Evolutionary conservation across 2,113 vertebrate species (phyloP).

Genomic region (Oncorhynchus kisutch): DNA sequence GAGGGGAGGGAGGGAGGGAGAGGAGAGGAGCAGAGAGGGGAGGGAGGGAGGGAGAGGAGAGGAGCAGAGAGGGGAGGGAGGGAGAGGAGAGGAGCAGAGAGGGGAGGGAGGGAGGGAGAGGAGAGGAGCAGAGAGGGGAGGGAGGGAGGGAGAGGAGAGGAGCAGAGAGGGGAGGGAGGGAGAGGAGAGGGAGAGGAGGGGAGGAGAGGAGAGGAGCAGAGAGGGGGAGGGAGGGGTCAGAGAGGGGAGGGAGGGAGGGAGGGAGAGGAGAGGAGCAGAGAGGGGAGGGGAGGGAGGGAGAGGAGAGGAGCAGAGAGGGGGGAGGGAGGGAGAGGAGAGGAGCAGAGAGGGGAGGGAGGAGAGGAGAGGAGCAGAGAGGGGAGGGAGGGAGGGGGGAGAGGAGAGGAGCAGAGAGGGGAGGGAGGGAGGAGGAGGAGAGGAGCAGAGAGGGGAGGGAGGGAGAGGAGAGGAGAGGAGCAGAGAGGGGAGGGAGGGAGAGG

Average conservation of each 20-base stretch:
- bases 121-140: background rate
- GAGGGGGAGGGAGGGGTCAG: conserved; percentile 8
- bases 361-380: background rate
- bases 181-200: conserved; percentile 1
- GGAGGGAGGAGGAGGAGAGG: no score
- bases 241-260: conserved; percentile 3
- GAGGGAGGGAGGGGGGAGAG: background rate
- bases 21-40: background rate
- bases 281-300: background rate
- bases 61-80: no score
- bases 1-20: conserved; percentile 1
- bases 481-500: no score
- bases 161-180: conserved; percentile 8
- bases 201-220: background rate
- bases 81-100: no score
- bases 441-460: no score
- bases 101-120: conserved; percentile 4
- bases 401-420: conserved; percentile 3
- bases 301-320: background rate
- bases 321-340: conserved; percentile 7
- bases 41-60: background rate
- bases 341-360: no score
- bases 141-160: background rate
- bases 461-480: no score
- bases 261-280: no score